Percentiles rank a stretch among this genome's conserved stretches.
Evolutionary conservation across 92 coral and sea anemone species (phyloP).

Genomic region (Desmophyllum pertusum): DNA sequence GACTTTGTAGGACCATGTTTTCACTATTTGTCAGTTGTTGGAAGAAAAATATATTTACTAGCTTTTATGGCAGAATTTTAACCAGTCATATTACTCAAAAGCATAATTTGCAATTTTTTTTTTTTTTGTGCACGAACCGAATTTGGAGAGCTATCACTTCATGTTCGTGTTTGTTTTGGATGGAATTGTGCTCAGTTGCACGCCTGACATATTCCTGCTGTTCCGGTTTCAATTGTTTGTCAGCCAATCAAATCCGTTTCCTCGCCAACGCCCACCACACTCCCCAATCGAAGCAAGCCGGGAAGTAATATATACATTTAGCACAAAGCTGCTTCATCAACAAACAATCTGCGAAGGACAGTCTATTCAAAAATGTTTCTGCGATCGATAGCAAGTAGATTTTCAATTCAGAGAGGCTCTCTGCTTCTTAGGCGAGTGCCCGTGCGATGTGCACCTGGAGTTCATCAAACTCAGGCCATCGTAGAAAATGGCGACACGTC

Average conservation of each 20-base stretch:
- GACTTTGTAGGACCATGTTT: too few species aligned
- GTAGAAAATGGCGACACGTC: constrained; percentile 43
- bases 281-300: constrained; percentile 36
- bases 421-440: constrained; percentile 38
- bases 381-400: constrained; percentile 30
- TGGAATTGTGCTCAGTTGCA: neutral
- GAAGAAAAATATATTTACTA: neutral
- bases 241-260: constrained; percentile 15
- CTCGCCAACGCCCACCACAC: constrained; percentile 32
- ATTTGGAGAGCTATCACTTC: too few species aligned
- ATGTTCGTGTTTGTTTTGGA: neutral
- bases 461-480: neutral
- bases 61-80: neutral
- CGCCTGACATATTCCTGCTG: neutral
- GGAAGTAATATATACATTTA: neutral
- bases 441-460: constrained; percentile 17
- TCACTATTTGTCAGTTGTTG: neutral
- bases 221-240: neutral
- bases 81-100: neutral
- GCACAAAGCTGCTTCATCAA: neutral
- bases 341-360: neutral
- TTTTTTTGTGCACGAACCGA: too few species aligned
- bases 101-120: neutral
- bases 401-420: constrained; percentile 29
- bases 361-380: constrained; percentile 27